phyloP scores from a whole-genome alignment of 2,888 invertebrate genomes.

The Tortrix viridana region DNA sequence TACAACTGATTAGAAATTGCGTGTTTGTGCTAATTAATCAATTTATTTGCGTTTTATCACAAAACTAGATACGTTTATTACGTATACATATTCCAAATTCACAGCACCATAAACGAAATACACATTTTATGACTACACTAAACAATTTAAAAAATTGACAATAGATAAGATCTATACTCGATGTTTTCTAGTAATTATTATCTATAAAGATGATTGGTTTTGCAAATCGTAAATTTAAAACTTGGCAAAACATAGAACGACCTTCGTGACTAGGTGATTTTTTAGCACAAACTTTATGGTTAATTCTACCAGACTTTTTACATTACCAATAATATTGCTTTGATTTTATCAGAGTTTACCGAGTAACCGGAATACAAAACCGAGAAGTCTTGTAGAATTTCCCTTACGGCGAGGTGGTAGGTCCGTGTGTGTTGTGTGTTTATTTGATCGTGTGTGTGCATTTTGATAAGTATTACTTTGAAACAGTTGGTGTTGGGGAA shows the following conservation, averaged over 20 bases:
- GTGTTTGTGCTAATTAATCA: conserved; percentile 75
- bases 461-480: conserved; percentile 58
- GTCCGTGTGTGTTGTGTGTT: conserved; percentile 52
- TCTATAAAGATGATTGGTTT: not conserved
- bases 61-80: conserved; percentile 5
- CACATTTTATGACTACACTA: too few species aligned
- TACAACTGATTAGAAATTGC: conserved; percentile 51
- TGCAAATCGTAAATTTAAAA: not conserved
- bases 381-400: conserved; percentile 22
- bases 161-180: too few species aligned
- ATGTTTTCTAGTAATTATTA: not conserved
- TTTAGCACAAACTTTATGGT: conserved; percentile 63
- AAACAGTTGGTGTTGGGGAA: conserved; percentile 81
- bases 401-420: conserved; percentile 58
- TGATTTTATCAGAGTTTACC: too few species aligned
- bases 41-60: conserved; percentile 34
- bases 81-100: not conserved
- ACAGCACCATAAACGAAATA: not conserved
- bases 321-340: not conserved
- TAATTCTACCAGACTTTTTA: conserved; percentile 21
- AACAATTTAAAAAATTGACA: not conserved
- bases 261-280: conserved; percentile 46
- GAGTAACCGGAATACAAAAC: too few species aligned
- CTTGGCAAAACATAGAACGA: not conserved
- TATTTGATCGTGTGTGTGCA: conserved; percentile 63